Conservation (phyloP, 2,888 invertebrate species). For the Xestobium rufovillosum region DNA sequence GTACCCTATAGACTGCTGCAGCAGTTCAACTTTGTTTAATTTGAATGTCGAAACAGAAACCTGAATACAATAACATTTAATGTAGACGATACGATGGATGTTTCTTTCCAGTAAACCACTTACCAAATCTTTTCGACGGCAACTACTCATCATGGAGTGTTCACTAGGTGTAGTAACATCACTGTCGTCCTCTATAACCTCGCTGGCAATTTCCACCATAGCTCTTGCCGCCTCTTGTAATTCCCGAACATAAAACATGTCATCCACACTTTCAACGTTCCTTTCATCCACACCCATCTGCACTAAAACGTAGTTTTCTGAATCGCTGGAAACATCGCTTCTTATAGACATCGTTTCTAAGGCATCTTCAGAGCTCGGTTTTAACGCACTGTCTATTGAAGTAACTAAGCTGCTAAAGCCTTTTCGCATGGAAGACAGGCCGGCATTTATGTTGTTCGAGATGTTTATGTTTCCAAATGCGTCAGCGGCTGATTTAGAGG, state of each 20-base stretch:
- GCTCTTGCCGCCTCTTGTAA: conserved; percentile 31
- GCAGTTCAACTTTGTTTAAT: conserved; percentile 64
- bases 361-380: conserved; percentile 63
- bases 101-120: no score
- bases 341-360: conserved; percentile 68
- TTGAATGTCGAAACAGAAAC: conserved; percentile 57
- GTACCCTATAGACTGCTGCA: conserved; percentile 62
- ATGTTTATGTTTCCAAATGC: conserved; percentile 27
- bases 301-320: conserved; percentile 75
- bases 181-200: conserved; percentile 68
- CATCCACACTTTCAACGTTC: conserved; percentile 59
- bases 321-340: conserved; percentile 83
- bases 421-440: conserved; percentile 72
- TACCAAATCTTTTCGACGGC: conserved; percentile 71
- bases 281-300: conserved; percentile 46
- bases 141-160: conserved; percentile 72
- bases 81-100: no score
- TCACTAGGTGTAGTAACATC: conserved; percentile 75
- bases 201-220: conserved; percentile 74
- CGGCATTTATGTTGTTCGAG: conserved; percentile 50
- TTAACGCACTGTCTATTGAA: conserved; percentile 74
- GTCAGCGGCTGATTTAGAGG: conserved; percentile 15
- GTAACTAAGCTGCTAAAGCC: conserved; percentile 77
- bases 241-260: conserved; percentile 53
- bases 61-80: conserved; percentile 33